Evolutionary conservation across 1,140 invertebrate genomes (phyloP).

Genomic region (Homalodisca vitripennis): DNA sequence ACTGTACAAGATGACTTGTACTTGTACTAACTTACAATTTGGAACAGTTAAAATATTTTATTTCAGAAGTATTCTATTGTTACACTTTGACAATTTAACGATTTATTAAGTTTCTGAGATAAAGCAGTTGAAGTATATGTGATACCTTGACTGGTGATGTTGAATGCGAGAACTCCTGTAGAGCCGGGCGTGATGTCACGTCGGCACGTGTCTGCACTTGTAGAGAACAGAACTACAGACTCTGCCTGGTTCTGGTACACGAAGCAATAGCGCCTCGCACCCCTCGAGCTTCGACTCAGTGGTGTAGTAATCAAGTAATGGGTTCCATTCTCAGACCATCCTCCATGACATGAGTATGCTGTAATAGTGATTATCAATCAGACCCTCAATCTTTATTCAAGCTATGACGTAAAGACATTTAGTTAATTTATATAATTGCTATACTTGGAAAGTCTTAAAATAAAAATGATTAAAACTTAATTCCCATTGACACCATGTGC

Average conservation of each 20-base stretch:
- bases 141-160: conserved; percentile 49
- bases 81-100: no score
- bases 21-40: no score
- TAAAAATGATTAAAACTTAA: no score
- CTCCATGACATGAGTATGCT: conserved; percentile 56
- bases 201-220: conserved; percentile 46
- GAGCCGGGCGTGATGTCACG: conserved; percentile 44
- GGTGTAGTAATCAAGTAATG: conserved; percentile 52
- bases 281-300: conserved; percentile 46
- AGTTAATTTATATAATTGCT: no score
- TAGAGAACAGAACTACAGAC: conserved; percentile 45
- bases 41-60: no score
- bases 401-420: conserved; percentile 12
- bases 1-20: no score
- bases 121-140: no score
- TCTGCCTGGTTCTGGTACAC: conserved; percentile 35
- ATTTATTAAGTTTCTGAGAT: no score
- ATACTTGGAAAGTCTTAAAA: no score
- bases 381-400: not conserved
- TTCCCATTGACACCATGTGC: no score
- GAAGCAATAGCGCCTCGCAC: conserved; percentile 50
- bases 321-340: conserved; percentile 51
- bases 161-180: conserved; percentile 47
- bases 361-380: not conserved
- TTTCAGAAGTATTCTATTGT: no score